phyloP scores from a whole-genome alignment of 1,140 invertebrate species.

The Atta cephalotes region DNA sequence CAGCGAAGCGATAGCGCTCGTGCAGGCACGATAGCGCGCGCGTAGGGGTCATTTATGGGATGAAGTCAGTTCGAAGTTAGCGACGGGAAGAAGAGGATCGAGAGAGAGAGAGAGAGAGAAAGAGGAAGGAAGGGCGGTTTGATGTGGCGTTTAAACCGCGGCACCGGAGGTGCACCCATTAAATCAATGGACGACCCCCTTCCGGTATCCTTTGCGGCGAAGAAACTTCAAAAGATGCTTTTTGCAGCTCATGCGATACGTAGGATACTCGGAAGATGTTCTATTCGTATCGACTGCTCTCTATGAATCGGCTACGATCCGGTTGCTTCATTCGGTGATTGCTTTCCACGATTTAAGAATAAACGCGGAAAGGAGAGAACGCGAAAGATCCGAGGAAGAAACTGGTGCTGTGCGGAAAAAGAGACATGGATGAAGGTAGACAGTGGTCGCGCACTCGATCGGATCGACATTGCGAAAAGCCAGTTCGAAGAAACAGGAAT shows the following conservation, averaged over 20 bases:
- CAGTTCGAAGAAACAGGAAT: constrained; percentile 16
- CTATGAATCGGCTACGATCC: constrained; percentile 63
- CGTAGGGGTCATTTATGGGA: constrained; percentile 69
- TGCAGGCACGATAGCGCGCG: constrained; percentile 55
- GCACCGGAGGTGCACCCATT: constrained; percentile 67
- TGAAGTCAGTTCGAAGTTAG: constrained; percentile 56
- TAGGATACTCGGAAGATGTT: constrained; percentile 1
- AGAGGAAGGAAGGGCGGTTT: constrained; percentile 54
- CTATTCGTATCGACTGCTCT: constrained; percentile 52
- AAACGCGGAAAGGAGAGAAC: constrained; percentile 12
- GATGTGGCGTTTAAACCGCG: constrained; percentile 74
- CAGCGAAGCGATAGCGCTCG: constrained; percentile 36
- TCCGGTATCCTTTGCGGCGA: constrained; percentile 35
- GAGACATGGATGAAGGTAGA: constrained; percentile 32
- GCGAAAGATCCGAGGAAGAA: constrained; percentile 14
- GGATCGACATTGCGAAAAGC: constrained; percentile 39
- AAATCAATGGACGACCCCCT: constrained; percentile 67
- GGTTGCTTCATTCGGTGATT: constrained; percentile 44
- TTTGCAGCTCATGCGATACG: constrained; percentile 57
- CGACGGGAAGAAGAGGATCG: constrained; percentile 35
- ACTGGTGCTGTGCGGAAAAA: not conserved
- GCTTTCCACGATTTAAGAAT: not conserved
- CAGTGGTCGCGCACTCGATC: constrained; percentile 51
- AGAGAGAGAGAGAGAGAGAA: constrained; percentile 19
- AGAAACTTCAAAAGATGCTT: constrained; percentile 74